Percentiles rank a stretch among this genome's conserved stretches.
phyloP scores from a whole-genome alignment of 2,113 vertebrate genomes.

The Accipiter cooperii region DNA sequence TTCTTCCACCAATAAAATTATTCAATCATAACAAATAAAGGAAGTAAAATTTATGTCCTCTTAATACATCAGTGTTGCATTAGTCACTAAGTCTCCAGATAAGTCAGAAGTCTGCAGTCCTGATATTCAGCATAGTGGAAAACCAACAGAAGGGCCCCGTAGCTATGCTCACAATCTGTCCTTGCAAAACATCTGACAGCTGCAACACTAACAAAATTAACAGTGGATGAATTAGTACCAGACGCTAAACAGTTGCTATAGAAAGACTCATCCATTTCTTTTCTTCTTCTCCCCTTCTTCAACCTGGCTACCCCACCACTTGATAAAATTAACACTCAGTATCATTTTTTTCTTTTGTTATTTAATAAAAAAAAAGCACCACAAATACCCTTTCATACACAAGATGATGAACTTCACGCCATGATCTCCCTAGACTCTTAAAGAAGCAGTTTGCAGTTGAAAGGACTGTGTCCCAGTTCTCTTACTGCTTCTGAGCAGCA shows the following conservation, averaged over 20 bases:
- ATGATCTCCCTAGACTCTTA: neutral
- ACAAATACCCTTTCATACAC: neutral
- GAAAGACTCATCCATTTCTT: constrained; percentile 60
- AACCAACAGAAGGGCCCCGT: constrained; percentile 89
- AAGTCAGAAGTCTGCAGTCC: constrained; percentile 79
- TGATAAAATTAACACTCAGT: neutral
- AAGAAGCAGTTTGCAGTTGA: neutral
- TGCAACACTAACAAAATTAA: constrained; percentile 95
- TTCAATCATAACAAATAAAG: constrained; percentile 8
- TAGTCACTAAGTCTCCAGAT: constrained; percentile 65
- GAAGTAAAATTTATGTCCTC: constrained; percentile 43
- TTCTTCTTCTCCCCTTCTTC: constrained; percentile 4
- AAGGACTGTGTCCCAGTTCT: neutral
- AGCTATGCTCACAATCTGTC: constrained; percentile 91
- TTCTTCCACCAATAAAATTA: constrained; percentile 12
- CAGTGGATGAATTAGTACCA: constrained; percentile 96
- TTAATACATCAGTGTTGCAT: constrained; percentile 48
- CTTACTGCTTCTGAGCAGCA: neutral
- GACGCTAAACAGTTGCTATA: constrained; percentile 79
- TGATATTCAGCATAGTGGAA: constrained; percentile 87
- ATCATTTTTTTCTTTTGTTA: neutral
- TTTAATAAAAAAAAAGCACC: neutral
- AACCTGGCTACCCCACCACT: constrained; percentile 40
- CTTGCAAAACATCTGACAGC: constrained; percentile 82
- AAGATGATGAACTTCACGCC: neutral